Percentiles rank a stretch among this genome's conserved stretches.
Conservation (phyloP, 2,797 vertebrate genomes). For the Esox masquinongy region DNA sequence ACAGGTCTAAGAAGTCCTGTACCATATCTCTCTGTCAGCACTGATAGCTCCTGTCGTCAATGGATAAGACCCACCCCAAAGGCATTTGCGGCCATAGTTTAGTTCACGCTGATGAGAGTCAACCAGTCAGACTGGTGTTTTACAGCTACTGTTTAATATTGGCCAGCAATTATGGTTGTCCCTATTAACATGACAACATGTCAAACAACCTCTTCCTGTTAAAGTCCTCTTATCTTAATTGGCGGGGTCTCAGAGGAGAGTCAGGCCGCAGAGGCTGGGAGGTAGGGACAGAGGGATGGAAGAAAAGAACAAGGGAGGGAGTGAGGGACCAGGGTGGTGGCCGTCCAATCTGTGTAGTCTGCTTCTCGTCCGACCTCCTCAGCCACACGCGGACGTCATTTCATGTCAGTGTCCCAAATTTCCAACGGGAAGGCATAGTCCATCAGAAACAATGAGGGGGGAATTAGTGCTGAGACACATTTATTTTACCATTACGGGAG, state of each 20-base stretch:
- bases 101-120: background rate
- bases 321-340: background rate
- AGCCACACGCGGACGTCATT: slow-evolving; percentile 47
- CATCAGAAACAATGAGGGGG: slow-evolving; percentile 51
- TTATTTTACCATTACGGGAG: slow-evolving; percentile 51
- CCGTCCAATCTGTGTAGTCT: slow-evolving; percentile 45
- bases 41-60: background rate
- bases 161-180: slow-evolving; percentile 63
- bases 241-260: slow-evolving; percentile 71
- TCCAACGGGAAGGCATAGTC: slow-evolving; percentile 47
- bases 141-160: slow-evolving; percentile 65
- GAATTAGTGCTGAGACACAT: slow-evolving; percentile 55
- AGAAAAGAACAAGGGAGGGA: background rate
- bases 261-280: slow-evolving; percentile 47
- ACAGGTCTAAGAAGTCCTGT: background rate
- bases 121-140: slow-evolving; percentile 48
- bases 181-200: slow-evolving; percentile 78
- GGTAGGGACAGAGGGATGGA: slow-evolving; percentile 20
- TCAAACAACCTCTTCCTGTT: slow-evolving; percentile 84
- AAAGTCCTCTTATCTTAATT: slow-evolving; percentile 80
- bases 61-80: background rate
- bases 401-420: slow-evolving; percentile 48
- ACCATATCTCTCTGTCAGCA: background rate
- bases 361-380: slow-evolving; percentile 61
- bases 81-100: background rate